Percentiles rank a stretch among this genome's conserved stretches.
Evolutionary conservation across 2,113 vertebrate genomes (phyloP).

Genomic region (Calyptomena viridis): DNA sequence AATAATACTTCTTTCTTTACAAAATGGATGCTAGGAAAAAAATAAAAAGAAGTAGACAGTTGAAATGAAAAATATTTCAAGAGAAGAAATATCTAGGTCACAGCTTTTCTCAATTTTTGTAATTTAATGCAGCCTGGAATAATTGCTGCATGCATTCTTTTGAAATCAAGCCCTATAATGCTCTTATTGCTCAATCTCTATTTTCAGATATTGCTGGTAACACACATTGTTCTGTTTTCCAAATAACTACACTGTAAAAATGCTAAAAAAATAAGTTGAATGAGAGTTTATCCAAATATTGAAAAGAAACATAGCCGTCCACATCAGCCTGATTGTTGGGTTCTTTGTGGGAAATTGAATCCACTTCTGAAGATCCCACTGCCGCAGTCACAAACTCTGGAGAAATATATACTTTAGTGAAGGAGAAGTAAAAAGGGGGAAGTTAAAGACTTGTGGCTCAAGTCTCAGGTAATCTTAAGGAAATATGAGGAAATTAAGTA

Average conservation of each 20-base stretch:
- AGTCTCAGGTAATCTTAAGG: not conserved
- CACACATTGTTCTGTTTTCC: constrained; percentile 32
- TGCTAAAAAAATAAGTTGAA: constrained; percentile 30
- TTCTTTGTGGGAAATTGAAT: not conserved
- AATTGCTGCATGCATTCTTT: constrained; percentile 63
- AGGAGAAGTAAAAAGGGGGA: not conserved
- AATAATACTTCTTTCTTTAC: constrained; percentile 39
- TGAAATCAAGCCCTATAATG: constrained; percentile 56
- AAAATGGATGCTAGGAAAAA: not conserved
- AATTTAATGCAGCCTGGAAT: constrained; percentile 70
- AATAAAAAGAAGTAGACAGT: not conserved
- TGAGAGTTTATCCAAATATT: constrained; percentile 62
- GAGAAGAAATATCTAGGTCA: constrained; percentile 60
- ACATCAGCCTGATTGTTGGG: not conserved
- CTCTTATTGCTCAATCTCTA: constrained; percentile 33
- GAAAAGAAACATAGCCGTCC: not conserved
- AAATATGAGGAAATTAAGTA: not conserved
- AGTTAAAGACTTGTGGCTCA: not conserved
- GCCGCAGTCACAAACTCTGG: not conserved
- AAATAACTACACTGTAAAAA: constrained; percentile 40
- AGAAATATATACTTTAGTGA: not conserved
- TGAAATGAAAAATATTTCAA: constrained; percentile 52
- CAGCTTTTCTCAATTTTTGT: constrained; percentile 73
- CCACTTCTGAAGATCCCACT: not conserved
- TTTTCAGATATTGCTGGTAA: constrained; percentile 55